Evolutionary conservation across 2,113 vertebrate species (phyloP).

Genomic region (Anser cygnoides): DNA sequence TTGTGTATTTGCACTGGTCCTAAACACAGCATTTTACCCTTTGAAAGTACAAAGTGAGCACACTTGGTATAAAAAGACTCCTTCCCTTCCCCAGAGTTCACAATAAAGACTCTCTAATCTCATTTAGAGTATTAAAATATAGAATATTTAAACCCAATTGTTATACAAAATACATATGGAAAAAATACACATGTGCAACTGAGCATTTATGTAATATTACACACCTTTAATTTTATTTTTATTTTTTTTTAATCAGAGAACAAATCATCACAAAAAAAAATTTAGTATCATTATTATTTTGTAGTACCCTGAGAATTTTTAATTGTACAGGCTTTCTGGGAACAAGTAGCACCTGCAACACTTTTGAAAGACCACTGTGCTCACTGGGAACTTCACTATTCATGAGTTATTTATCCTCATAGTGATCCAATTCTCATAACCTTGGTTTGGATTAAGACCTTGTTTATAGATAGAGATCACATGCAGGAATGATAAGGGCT

Average conservation of each 20-base stretch:
- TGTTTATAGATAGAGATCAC: not conserved
- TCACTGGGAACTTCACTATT: not conserved
- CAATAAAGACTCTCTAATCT: not conserved
- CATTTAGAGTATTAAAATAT: not conserved
- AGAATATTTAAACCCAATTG: not conserved
- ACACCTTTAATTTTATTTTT: not conserved
- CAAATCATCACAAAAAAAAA: not conserved
- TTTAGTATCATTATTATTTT: not conserved
- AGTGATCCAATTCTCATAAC: not conserved
- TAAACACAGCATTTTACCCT: not conserved
- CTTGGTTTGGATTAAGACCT: not conserved
- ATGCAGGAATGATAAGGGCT: not conserved
- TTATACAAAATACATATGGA: not conserved
- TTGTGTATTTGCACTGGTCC: not conserved
- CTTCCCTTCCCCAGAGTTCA: not conserved
- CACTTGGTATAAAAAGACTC: not conserved
- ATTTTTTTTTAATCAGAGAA: not conserved
- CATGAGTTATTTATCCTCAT: not conserved
- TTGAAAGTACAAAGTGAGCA: not conserved
- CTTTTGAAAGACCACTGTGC: not conserved
- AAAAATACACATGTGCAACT: not conserved
- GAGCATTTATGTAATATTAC: not conserved
- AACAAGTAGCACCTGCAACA: not conserved
- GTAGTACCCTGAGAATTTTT: not conserved
- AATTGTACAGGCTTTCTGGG: not conserved